Evolutionary conservation across 2,113 vertebrate genomes (phyloP), one percentile per base, ranked within the genome.

Genomic region (Barbus barbus): DNA sequence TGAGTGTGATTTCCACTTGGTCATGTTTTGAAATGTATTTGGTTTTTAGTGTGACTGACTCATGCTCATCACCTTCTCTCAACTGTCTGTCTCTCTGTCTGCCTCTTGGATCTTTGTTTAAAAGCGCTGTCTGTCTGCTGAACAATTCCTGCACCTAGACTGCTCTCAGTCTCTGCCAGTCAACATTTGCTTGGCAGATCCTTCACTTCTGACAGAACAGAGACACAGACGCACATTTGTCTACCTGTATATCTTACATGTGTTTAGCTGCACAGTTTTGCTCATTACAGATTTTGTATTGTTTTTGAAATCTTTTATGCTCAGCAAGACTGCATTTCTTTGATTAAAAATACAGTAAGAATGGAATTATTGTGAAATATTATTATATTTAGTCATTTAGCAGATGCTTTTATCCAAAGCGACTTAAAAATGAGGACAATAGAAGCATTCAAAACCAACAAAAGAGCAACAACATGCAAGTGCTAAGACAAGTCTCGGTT

Each of bases 101-200:
- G 48, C 20, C 60, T 80, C 26, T 67, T 67, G 78, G 18, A 67
- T 80, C 60, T 80, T 44, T 48, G 78, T 48, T 80, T 80, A 48
- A 79, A 80, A 80, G 60, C 67, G 60, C 77, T 85, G 24, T 80
- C 63, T 84, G 24, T 80, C 41, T 80, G 41, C 26, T 51, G 26
- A 80, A 51, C 61, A 67, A 12, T 28, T 20, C 38, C 4, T 67
- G 18, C 38, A 65, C 58, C 9, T 9, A 46, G 56, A 63, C 13
- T 44, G 56, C 33, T 41, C 77, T 61, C 16, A 48, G 36, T 48
- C 16, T 20, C 78, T 65, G 78, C 48, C 78, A 80, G 78, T 80
- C 78, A 67, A 22, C 4, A 9, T 80, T 80, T 80, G 4, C 58
- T 41, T 14, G 22, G 31, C n/a, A 56, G 36, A 20, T 63, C 71